These are phyloP conservation scores for Morpho achilles DNA, from an alignment of 2,888 invertebrate species.

Conservation along the genomic window DNA sequence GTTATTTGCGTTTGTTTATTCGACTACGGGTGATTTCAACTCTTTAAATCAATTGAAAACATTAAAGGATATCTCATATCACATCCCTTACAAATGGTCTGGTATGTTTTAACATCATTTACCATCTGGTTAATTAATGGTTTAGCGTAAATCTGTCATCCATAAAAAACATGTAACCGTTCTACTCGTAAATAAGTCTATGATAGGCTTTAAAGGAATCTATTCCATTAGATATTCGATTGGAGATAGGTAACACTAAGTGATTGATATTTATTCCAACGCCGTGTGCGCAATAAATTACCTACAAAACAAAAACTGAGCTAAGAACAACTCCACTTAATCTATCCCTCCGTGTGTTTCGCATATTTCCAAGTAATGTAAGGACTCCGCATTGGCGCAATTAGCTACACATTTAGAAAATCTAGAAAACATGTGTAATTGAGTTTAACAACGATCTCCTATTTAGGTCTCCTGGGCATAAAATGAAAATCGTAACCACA, in stretches of 20 bases:
- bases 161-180: neutral
- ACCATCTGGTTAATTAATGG: no score
- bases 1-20: no score
- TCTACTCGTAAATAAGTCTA: conserved; percentile 5
- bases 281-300: conserved; percentile 6
- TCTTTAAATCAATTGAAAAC: no score
- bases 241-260: neutral
- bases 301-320: conserved; percentile 2
- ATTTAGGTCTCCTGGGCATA: no score
- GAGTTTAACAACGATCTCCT: neutral
- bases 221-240: neutral
- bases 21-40: no score
- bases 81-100: no score
- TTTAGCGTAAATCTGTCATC: no score
- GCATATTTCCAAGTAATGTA: conserved; percentile 5
- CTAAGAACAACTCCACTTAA: conserved; percentile 1
- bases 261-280: conserved; percentile 9
- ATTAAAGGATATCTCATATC: no score
- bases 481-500: no score
- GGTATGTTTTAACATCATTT: no score
- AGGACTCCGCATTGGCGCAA: neutral
- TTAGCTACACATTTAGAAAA: conserved; percentile 3
- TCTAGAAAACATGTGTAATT: neutral
- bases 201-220: neutral
- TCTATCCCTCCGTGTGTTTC: conserved; percentile 4